Conservation (phyloP, 2,888 invertebrate species). For the Apamea crenata region DNA sequence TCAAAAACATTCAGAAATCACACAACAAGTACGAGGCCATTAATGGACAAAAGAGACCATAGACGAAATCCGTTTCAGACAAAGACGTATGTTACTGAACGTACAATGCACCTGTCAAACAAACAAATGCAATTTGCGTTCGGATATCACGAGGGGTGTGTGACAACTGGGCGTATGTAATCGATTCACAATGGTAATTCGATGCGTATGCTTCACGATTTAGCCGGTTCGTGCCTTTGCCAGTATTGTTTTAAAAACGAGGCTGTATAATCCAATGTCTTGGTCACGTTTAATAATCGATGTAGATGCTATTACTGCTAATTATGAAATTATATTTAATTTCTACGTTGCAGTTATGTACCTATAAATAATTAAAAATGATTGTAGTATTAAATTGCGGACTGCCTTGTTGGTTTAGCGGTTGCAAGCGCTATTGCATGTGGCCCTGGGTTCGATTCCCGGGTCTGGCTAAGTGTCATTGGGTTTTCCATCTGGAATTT, state of each 20-base stretch:
- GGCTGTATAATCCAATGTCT: conserved; percentile 57
- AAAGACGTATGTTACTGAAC: conserved; percentile 44
- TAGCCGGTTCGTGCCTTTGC: conserved; percentile 41
- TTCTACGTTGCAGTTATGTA: background rate
- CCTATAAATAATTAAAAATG: background rate
- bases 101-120: conserved; percentile 59
- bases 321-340: conserved; percentile 5
- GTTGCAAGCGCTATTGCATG: background rate
- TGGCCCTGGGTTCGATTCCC: background rate
- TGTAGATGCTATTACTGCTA: conserved; percentile 48
- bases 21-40: conserved; percentile 40
- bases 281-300: conserved; percentile 67
- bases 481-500: background rate
- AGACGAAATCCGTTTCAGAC: conserved; percentile 31
- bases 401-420: background rate
- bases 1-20: conserved; percentile 20
- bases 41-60: conserved; percentile 28
- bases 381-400: background rate
- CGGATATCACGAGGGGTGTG: conserved; percentile 53
- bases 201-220: conserved; percentile 60
- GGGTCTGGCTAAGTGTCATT: background rate
- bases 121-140: conserved; percentile 50
- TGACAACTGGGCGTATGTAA: conserved; percentile 57
- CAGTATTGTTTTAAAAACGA: conserved; percentile 50
- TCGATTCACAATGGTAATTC: conserved; percentile 65